phyloP scores from a whole-genome alignment of 2,888 invertebrate genomes.

The Nematopogon swammerdamellus region DNA sequence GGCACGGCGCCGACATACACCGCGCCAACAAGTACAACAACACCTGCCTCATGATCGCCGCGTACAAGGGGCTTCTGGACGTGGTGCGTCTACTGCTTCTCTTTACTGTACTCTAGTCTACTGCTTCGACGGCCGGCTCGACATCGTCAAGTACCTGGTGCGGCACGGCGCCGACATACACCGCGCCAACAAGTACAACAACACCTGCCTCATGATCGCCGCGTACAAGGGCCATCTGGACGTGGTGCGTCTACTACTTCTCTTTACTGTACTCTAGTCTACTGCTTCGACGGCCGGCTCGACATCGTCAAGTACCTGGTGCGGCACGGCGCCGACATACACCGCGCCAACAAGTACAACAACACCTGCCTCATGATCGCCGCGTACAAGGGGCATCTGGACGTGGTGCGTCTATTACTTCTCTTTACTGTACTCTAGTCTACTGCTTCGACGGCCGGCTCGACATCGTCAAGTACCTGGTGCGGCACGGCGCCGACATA shows the following conservation, averaged over 20 bases:
- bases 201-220: conserved; percentile 91
- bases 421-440: too few species aligned
- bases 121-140: too few species aligned
- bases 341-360: conserved; percentile 85
- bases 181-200: conserved; percentile 86
- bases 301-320: conserved; percentile 83
- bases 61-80: conserved; percentile 83
- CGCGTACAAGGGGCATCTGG: conserved; percentile 81
- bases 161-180: conserved; percentile 82
- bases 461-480: conserved; percentile 81
- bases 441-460: too few species aligned
- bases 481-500: conserved; percentile 79
- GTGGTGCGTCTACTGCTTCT: conserved; percentile 56
- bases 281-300: too few species aligned
- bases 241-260: conserved; percentile 57
- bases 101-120: too few species aligned
- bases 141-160: conserved; percentile 79
- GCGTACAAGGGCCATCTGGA: conserved; percentile 84
- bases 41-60: conserved; percentile 89
- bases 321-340: conserved; percentile 78
- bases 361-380: conserved; percentile 93
- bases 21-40: conserved; percentile 89
- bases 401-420: conserved; percentile 61
- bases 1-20: conserved; percentile 81
- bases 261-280: too few species aligned